Percentiles rank a stretch among this genome's conserved stretches.
Evolutionary conservation across 2,797 vertebrate species (phyloP).

Genomic region (Amniataba percoides): DNA sequence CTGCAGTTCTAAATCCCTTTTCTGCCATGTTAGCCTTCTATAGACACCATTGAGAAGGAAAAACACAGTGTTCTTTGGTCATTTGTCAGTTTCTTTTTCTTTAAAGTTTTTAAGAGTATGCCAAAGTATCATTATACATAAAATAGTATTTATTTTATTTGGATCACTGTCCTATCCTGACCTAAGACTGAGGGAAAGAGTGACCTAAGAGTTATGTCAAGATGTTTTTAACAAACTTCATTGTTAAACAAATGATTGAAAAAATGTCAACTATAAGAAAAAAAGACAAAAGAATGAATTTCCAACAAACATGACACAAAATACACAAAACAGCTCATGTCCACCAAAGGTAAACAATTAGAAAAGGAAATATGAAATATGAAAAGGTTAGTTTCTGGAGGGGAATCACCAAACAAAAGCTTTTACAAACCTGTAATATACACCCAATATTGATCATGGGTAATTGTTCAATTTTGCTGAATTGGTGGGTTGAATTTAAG

Average conservation of each 20-base stretch:
- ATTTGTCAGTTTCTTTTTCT: conserved; percentile 43
- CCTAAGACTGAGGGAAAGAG: conserved; percentile 34
- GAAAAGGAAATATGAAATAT: conserved; percentile 28
- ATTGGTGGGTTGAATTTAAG: conserved; percentile 3
- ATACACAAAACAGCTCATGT: conserved; percentile 38
- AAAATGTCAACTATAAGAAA: conserved; percentile 17
- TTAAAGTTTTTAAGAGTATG: conserved; percentile 50
- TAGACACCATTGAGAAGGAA: conserved; percentile 60
- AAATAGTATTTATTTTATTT: conserved; percentile 41
- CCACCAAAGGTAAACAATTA: conserved; percentile 18
- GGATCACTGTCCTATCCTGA: conserved; percentile 43
- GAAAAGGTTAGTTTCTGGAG: conserved; percentile 17
- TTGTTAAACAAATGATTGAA: conserved; percentile 23
- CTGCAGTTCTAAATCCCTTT: conserved; percentile 56
- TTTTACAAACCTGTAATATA: background rate
- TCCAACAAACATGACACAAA: conserved; percentile 33
- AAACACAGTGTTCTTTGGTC: conserved; percentile 87
- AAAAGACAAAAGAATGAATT: conserved; percentile 9
- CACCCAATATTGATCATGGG: conserved; percentile 7
- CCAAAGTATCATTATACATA: conserved; percentile 56
- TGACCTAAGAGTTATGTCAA: conserved; percentile 30
- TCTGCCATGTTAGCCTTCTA: conserved; percentile 42
- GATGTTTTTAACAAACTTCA: conserved; percentile 36
- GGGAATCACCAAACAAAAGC: conserved; percentile 35
- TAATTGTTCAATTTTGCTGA: conserved; percentile 20